Evolutionary conservation across 2,797 vertebrate genomes (phyloP).

Genomic region (Malacoctenus gilli): DNA sequence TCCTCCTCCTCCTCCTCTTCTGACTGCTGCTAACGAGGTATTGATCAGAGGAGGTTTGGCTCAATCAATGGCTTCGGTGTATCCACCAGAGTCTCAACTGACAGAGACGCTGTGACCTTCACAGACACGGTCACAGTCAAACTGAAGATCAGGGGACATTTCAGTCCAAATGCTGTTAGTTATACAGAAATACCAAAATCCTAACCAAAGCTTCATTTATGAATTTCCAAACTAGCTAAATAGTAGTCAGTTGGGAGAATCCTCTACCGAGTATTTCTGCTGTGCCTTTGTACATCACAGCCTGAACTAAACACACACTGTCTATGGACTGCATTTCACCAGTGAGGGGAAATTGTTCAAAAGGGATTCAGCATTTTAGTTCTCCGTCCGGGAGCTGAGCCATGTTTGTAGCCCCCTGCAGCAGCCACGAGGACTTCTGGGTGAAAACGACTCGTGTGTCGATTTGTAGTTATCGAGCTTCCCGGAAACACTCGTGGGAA

Average conservation of each 20-base stretch:
- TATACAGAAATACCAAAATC: background rate
- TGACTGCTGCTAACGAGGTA: slow-evolving; percentile 27
- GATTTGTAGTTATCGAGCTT: background rate
- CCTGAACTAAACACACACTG: background rate
- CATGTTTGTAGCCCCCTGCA: background rate
- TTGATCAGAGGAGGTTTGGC: slow-evolving; percentile 27
- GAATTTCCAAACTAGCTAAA: too few relatives aligned
- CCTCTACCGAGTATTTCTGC: too few relatives aligned
- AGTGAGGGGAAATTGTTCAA: too few relatives aligned
- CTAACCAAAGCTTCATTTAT: too few relatives aligned
- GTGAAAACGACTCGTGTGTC: background rate
- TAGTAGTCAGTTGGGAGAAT: too few relatives aligned
- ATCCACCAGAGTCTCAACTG: slow-evolving; percentile 10
- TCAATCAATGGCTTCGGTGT: slow-evolving; percentile 17
- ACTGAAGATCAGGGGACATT: background rate
- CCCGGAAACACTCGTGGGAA: background rate
- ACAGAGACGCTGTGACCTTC: slow-evolving; percentile 22
- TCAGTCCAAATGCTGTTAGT: background rate
- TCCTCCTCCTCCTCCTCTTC: background rate
- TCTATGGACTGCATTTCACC: background rate
- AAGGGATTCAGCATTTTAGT: background rate
- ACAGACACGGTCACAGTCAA: background rate
- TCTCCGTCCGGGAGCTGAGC: background rate
- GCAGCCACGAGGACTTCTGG: background rate
- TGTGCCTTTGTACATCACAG: background rate